Base-by-base conservation (phyloP, 2,888 invertebrate species). In the Polyploca ridens region DNA sequence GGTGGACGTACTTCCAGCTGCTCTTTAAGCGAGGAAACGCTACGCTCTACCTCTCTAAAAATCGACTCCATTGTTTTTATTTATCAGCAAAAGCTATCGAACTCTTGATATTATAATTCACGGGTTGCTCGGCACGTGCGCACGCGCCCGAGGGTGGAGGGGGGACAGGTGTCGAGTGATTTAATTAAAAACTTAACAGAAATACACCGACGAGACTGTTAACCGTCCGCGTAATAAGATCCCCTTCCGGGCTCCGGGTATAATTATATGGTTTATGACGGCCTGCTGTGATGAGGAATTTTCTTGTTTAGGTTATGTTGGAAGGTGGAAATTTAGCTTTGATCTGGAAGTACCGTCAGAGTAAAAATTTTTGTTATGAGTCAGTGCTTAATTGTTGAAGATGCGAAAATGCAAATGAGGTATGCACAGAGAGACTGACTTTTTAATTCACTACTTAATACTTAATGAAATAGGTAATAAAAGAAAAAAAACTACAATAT, bases 141-240 rank as follows among this genome's bases (percentile, higher is more conserved):
- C 63, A 62, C 63, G 62, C 62, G 63, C 44, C 68, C 66, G 63
- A 67, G 70, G 68, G 65, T 27, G 67, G 58, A 64, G 57, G 65
- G 70, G 75, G 74, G 83, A 84, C 90, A 90, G 90, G 90, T 91
- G 91, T 77, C 71, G 88, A 90, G 75, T 85, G 90, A 90, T 87
- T 88, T 88, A 87, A 89, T 89, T 85, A 86, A 84, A 81, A 79
- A 77, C 77, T 72, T 70, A 75, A 82, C 83, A 84, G 79, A 78
- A 81, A 75, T 69, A 70, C 75, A 78, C 73, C 69, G 69, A 71
- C 74, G 73, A 74, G 75, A 74, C 72, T 77, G 79, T 75, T 78
- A 77, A 74, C 75, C 73, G 71, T 71, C 68, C 69, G 64, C 70
- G 73, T 81, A 77, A 82, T 78, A 77, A 78, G 73, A 70, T 76